phyloP scores from a whole-genome alignment of 2,888 invertebrate genomes.

The Tetranychus piercei region DNA sequence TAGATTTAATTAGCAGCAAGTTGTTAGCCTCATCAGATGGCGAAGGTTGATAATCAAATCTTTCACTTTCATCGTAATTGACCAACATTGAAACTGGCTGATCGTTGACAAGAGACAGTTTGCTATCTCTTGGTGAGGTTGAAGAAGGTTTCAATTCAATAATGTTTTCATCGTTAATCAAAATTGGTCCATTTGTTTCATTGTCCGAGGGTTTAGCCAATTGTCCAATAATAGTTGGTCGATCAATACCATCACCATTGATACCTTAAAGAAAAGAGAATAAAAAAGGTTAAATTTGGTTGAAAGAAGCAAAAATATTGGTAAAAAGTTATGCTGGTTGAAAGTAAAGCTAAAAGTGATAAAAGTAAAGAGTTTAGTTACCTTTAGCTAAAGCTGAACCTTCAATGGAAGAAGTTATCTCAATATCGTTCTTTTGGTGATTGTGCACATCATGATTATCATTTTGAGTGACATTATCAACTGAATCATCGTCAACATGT shows the following conservation, averaged over 20 bases:
- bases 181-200: not conserved
- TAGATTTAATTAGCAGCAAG: not conserved
- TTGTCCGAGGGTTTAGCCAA: not conserved
- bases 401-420: too few relatives aligned
- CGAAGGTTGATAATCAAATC: not conserved
- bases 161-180: not conserved
- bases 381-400: too few relatives aligned
- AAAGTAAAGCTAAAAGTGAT: too few relatives aligned
- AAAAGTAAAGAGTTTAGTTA: too few relatives aligned
- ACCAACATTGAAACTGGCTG: not conserved
- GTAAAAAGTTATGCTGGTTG: too few relatives aligned
- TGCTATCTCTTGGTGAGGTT: not conserved
- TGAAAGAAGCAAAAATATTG: too few relatives aligned
- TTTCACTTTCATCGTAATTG: not conserved
- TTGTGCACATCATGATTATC: not conserved
- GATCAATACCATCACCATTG: not conserved
- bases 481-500: not conserved
- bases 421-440: too few relatives aligned
- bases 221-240: slow-evolving; percentile 9
- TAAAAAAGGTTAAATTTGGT: not conserved
- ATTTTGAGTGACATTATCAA: not conserved
- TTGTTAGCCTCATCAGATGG: not conserved
- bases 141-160: not conserved
- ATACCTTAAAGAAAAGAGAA: not conserved
- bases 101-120: not conserved